Percentiles rank a stretch among this genome's conserved stretches.
phyloP scores from a whole-genome alignment of 2,113 vertebrate species.

The Pelodiscus sinensis region DNA sequence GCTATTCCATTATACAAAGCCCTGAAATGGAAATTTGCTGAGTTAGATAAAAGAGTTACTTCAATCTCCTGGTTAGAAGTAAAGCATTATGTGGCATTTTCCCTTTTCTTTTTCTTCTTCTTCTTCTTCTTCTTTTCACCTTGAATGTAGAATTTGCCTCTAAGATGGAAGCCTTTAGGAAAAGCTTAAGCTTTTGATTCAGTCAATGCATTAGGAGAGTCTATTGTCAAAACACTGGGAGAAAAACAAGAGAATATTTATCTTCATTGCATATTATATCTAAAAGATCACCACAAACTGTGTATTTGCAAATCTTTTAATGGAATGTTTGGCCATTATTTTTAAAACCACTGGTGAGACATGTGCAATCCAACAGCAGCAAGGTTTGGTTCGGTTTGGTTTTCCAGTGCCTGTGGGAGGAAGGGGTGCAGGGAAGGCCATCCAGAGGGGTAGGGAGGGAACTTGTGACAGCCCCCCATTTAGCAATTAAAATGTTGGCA shows the following conservation, averaged over 20 bases:
- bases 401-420: neutral
- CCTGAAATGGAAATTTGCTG: neutral
- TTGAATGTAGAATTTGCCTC: neutral
- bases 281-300: neutral
- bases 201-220: neutral
- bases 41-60: neutral
- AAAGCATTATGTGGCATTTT: accelerated
- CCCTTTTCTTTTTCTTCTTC: accelerated
- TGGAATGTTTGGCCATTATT: neutral
- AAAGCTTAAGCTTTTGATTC: neutral
- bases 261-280: neutral
- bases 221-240: neutral
- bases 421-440: too few species aligned
- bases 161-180: neutral
- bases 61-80: neutral
- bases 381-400: neutral
- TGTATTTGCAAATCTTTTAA: neutral
- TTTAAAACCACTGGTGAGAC: neutral
- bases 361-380: neutral
- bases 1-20: neutral
- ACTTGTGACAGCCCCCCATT: too few species aligned
- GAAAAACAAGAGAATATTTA: neutral
- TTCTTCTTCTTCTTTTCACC: accelerated
- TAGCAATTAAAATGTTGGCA: too few species aligned
- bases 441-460: too few species aligned